Base-by-base conservation (phyloP, 2,888 invertebrate species). In the Caenorhabditis plicata region DNA sequence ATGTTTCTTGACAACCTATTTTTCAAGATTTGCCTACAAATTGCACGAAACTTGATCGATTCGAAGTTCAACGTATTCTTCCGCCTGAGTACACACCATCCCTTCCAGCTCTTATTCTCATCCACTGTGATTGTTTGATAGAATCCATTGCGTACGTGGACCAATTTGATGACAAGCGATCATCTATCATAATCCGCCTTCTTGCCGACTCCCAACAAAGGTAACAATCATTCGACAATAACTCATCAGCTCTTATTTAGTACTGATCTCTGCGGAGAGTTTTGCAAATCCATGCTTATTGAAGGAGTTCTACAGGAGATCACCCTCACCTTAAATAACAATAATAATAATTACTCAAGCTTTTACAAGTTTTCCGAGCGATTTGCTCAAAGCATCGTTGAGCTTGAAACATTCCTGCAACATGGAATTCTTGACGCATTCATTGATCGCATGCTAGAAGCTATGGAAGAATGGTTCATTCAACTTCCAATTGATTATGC, bases 71-170 rank as follows among this genome's bases (percentile, higher is more conserved):
- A 15, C 33, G 50, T 4, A 19, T 48, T n/a, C 43, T 67, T 11
- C 67, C 67, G 2, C 47, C 41, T 13, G 67, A 67, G 33, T 67
- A 51, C 32, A 61, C 67, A 2, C 56, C 67, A 4, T 51, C 63
- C 19, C 61, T 67, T 27, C 67, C 67, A 0, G 63, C 60, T n/a
- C 51, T 63, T 45, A 36, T 67, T 1, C 41, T 67, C 11, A 51
- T 61, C 9, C 47, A 61, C 29, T 64, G 60, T 31, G 42, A 54
- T 13, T 35, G 38, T 26, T 33, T 63, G 3, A 47, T 67, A 4
- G 67, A 67, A 29, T 60, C 67, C 22, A 51, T 67, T n/a, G 48
- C 53, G 17, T 67, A 67, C 45, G 40, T 51, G 1, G 67, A 67
- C 33, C 57, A 64, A 32, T 67, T 67, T 41, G 56, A 63, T 36